These are phyloP conservation scores for Vanessa atalanta DNA, from an alignment of 1,140 invertebrate species.

Conservation along the genomic window DNA sequence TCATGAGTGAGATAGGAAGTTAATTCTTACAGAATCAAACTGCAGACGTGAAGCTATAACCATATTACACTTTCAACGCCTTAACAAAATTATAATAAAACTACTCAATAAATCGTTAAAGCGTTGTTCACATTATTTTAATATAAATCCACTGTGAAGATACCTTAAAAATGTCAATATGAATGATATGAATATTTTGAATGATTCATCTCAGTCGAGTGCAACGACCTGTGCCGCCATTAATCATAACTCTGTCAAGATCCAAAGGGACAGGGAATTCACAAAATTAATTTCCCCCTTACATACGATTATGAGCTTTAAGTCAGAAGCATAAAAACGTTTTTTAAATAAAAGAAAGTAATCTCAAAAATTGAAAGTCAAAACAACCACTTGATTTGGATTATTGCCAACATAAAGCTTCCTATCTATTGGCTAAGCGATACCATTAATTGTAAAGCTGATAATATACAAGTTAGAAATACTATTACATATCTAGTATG, in stretches of 20 bases:
- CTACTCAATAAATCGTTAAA: no score
- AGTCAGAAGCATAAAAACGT: not conserved
- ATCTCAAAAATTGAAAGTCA: constrained; percentile 44
- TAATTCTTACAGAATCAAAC: no score
- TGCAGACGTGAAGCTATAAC: no score
- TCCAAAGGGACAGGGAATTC: constrained; percentile 36
- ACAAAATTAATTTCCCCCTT: constrained; percentile 22
- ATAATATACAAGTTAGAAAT: no score
- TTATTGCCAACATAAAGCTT: constrained; percentile 35
- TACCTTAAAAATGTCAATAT: constrained; percentile 29
- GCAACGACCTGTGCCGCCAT: constrained; percentile 44
- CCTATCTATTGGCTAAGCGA: constrained; percentile 5
- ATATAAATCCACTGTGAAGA: not conserved
- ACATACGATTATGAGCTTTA: constrained; percentile 30
- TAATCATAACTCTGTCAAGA: constrained; percentile 47
- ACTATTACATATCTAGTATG: no score
- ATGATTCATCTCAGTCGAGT: constrained; percentile 39
- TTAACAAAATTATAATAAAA: no score
- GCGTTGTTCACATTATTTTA: not conserved
- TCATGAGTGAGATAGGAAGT: no score
- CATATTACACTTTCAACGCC: no score
- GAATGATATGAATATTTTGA: constrained; percentile 44
- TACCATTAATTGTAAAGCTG: constrained; percentile 8
- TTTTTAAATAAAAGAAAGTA: constrained; percentile 13
- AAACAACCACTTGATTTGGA: constrained; percentile 45